phyloP scores from a whole-genome alignment of 1,140 invertebrate genomes.

The Ips nitidus region DNA sequence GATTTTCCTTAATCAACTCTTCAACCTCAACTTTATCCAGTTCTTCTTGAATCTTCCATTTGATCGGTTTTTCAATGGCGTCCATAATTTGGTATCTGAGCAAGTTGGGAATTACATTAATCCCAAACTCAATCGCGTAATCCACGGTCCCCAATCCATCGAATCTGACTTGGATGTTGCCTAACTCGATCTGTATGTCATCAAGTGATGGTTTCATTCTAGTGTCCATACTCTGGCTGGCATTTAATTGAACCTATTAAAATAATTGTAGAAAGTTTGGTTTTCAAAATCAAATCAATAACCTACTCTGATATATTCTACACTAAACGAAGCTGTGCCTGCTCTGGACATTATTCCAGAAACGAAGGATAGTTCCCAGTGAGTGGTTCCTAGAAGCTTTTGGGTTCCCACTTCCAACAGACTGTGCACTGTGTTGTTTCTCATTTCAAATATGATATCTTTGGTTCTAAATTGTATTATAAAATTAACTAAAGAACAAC shows the following conservation, averaged over 20 bases:
- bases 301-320: slow-evolving; percentile 69
- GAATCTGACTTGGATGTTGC: slow-evolving; percentile 76
- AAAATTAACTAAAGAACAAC: not conserved
- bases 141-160: slow-evolving; percentile 80
- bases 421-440: slow-evolving; percentile 68
- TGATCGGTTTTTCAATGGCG: slow-evolving; percentile 73
- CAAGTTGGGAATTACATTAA: slow-evolving; percentile 80
- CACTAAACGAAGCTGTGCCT: slow-evolving; percentile 72
- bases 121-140: slow-evolving; percentile 73
- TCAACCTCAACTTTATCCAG: slow-evolving; percentile 73
- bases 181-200: slow-evolving; percentile 75
- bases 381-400: slow-evolving; percentile 69
- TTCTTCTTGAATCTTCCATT: slow-evolving; percentile 66
- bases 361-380: slow-evolving; percentile 73
- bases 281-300: slow-evolving; percentile 2
- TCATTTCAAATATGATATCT: slow-evolving; percentile 70
- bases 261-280: not conserved
- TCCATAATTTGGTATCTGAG: slow-evolving; percentile 83
- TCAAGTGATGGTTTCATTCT: slow-evolving; percentile 69
- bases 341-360: slow-evolving; percentile 67
- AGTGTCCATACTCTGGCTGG: slow-evolving; percentile 76
- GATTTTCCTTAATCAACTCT: slow-evolving; percentile 66
- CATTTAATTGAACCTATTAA: slow-evolving; percentile 56
- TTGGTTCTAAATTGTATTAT: slow-evolving; percentile 52
- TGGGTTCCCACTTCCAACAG: slow-evolving; percentile 76